Conservation (phyloP, 92 coral and sea anemone species). For the Parazoanthus atlanticus region DNA sequence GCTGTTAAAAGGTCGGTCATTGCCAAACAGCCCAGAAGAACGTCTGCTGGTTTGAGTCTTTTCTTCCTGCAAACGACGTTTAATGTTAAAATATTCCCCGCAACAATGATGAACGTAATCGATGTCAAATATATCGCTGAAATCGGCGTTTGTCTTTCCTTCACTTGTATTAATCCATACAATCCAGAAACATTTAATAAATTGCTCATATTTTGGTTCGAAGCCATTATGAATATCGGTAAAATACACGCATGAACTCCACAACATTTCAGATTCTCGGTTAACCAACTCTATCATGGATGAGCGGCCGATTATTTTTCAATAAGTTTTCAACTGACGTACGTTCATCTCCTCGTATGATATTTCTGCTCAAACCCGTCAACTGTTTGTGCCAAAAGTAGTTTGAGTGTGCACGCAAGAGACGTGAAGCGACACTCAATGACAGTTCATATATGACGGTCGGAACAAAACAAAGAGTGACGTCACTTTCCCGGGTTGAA, state of each 20-base stretch:
- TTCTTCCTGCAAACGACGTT: conserved; percentile 63
- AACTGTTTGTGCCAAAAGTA: not conserved
- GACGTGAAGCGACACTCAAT: not conserved
- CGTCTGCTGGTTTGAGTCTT: conserved; percentile 61
- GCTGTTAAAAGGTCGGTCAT: conserved; percentile 58
- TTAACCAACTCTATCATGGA: not conserved
- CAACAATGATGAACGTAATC: conserved; percentile 48
- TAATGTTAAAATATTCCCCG: conserved; percentile 54
- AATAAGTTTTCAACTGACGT: not conserved
- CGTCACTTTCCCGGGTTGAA: conserved; percentile 17
- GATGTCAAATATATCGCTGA: conserved; percentile 67
- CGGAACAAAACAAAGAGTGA: conserved; percentile 8
- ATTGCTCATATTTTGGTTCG: conserved; percentile 20
- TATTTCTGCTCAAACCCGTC: not conserved
- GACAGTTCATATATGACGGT: not conserved
- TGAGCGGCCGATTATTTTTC: not conserved
- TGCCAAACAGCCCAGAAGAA: conserved; percentile 60
- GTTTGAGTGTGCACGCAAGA: not conserved
- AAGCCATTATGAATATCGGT: conserved; percentile 29
- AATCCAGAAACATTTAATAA: conserved; percentile 10
- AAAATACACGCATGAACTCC: not conserved
- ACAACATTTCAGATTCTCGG: not conserved
- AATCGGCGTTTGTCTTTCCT: not conserved
- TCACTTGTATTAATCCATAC: not conserved
- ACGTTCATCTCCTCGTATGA: not conserved